These are phyloP conservation scores for Platygyra sinensis DNA, from an alignment of 64 coral and sea anemone species.

Conservation along the genomic window DNA sequence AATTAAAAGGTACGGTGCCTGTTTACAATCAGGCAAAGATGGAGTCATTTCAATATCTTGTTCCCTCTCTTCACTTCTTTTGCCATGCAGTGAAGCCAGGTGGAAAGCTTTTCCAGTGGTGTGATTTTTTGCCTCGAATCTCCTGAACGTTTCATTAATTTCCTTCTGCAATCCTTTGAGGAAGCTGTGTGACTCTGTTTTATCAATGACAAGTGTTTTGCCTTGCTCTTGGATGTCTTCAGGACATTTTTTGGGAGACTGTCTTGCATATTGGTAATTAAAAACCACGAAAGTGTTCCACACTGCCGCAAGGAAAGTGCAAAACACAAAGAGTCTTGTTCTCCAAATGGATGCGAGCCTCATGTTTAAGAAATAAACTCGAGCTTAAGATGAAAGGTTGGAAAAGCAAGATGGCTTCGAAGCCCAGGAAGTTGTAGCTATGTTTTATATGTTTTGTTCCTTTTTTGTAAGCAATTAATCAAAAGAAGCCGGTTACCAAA, in stretches of 20 bases:
- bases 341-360: too few relatives aligned
- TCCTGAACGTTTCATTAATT: constrained; percentile 1
- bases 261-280: neutral
- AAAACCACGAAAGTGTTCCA: neutral
- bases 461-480: too few relatives aligned
- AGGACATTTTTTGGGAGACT: neutral
- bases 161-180: constrained; percentile 1
- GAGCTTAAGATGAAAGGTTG: too few relatives aligned
- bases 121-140: neutral
- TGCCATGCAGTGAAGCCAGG: neutral
- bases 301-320: neutral
- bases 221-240: neutral
- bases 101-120: neutral
- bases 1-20: constrained; percentile 62
- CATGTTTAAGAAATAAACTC: too few relatives aligned
- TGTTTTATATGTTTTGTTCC: too few relatives aligned
- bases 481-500: too few relatives aligned
- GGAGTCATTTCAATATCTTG: too few relatives aligned
- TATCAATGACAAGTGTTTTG: neutral
- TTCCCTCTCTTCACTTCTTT: neutral
- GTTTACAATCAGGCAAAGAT: constrained; percentile 23
- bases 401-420: too few relatives aligned
- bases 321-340: neutral
- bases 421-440: too few relatives aligned
- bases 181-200: neutral